A percentile compares a stretch with the other conserved stretches of the same genome.
Evolutionary conservation across 2,797 vertebrate species (phyloP).

Genomic region (Bucorvus abyssinicus): DNA sequence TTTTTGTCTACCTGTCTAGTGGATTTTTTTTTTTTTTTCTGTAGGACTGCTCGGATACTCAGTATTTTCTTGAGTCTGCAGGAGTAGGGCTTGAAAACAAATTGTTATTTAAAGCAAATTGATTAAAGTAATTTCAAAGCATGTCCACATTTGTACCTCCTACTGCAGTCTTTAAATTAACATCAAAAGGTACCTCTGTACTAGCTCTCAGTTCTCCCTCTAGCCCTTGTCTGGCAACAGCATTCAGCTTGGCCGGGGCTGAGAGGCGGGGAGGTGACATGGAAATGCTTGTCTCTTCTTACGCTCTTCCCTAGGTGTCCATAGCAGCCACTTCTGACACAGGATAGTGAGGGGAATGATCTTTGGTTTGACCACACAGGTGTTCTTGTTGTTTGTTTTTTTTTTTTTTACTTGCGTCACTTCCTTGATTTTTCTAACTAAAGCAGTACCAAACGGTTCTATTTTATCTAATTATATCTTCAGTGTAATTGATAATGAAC

Average conservation of each 20-base stretch:
- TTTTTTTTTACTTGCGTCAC: neutral
- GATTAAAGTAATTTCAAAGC: neutral
- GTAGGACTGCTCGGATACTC: neutral
- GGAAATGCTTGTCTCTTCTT: neutral
- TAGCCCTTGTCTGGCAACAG: neutral
- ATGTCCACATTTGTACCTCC: neutral
- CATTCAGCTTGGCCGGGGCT: fast-evolving
- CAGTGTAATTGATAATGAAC: neutral
- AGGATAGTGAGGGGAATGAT: neutral
- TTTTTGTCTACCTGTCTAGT: neutral
- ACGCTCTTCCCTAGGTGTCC: neutral
- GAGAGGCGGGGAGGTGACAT: fast-evolving
- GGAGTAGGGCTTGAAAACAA: neutral
- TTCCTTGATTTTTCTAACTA: neutral
- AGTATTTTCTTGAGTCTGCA: neutral
- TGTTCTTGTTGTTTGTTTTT: neutral
- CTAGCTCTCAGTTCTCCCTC: neutral
- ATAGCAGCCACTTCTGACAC: fast-evolving
- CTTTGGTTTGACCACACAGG: neutral
- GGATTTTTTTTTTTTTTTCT: neutral
- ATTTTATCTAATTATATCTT: neutral
- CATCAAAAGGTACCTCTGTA: neutral
- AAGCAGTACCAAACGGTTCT: neutral
- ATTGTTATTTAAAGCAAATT: neutral
- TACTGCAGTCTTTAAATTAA: neutral